These are phyloP conservation scores for Turnix velox DNA, from an alignment of 2,113 vertebrate species.

Conservation along the genomic window DNA sequence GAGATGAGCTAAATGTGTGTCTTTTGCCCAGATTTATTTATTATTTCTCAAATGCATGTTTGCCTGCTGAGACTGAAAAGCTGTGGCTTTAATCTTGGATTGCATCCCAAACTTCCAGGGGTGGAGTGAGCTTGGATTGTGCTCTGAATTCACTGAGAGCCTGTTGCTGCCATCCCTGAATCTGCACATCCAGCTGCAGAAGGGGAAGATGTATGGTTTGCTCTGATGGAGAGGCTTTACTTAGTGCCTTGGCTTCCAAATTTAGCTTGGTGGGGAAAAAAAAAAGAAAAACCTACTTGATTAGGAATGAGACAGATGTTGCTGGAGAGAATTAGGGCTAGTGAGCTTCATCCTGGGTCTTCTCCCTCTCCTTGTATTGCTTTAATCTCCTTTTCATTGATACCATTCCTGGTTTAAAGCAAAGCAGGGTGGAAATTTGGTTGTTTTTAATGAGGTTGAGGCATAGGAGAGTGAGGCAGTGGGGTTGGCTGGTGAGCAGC, in stretches of 20 bases:
- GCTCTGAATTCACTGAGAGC: not conserved
- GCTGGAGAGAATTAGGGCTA: not conserved
- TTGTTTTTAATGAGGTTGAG: not conserved
- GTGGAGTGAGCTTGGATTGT: not conserved
- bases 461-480: not conserved
- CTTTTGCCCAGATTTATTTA: conserved; percentile 45
- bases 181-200: not conserved
- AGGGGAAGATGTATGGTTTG: not conserved
- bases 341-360: not conserved
- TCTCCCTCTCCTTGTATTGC: not conserved
- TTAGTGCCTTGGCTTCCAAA: not conserved
- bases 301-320: conserved; percentile 29
- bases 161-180: not conserved
- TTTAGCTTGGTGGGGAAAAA: not conserved
- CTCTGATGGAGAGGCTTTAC: not conserved
- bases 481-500: not conserved
- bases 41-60: conserved; percentile 11
- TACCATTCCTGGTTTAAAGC: not conserved
- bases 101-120: not conserved
- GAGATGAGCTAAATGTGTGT: not conserved
- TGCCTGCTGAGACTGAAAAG: not conserved
- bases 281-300: no score
- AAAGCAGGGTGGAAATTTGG: not conserved
- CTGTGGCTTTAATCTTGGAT: not conserved
- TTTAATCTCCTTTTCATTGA: not conserved